phyloP scores from a whole-genome alignment of 1,140 invertebrate species.

The Cydia amplana region DNA sequence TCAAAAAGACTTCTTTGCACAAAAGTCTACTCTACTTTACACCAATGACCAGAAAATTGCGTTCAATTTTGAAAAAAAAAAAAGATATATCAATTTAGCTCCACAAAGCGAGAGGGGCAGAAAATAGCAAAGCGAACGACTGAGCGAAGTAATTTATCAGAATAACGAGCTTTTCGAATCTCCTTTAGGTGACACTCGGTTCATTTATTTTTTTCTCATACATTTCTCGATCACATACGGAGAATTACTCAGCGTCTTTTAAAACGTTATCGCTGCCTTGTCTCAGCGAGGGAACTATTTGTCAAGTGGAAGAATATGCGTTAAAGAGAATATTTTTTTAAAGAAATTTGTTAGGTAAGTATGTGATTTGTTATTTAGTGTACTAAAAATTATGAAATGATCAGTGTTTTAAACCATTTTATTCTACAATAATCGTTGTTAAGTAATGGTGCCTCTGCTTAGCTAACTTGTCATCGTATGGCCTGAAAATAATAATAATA shows the following conservation, averaged over 20 bases:
- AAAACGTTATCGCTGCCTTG: conserved; percentile 61
- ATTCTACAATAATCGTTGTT: no score
- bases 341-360: not conserved
- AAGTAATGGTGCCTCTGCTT: no score
- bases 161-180: conserved; percentile 73
- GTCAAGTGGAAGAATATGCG: conserved; percentile 42
- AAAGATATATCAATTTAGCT: conserved; percentile 29
- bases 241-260: conserved; percentile 62
- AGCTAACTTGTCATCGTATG: no score
- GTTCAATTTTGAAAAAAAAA: conserved; percentile 23
- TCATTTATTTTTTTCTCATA: conserved; percentile 75
- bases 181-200: conserved; percentile 70
- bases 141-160: conserved; percentile 68
- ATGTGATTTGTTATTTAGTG: no score
- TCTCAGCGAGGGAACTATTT: conserved; percentile 59
- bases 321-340: not conserved
- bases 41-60: conserved; percentile 4
- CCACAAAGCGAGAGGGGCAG: conserved; percentile 29
- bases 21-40: conserved; percentile 9
- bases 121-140: conserved; percentile 29
- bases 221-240: conserved; percentile 70
- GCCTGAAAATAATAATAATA: no score
- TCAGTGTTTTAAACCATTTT: no score
- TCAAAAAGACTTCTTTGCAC: not conserved
- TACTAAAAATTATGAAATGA: no score